phyloP scores from a whole-genome alignment of 2,888 invertebrate species.

The Pristionchus arcanus region DNA sequence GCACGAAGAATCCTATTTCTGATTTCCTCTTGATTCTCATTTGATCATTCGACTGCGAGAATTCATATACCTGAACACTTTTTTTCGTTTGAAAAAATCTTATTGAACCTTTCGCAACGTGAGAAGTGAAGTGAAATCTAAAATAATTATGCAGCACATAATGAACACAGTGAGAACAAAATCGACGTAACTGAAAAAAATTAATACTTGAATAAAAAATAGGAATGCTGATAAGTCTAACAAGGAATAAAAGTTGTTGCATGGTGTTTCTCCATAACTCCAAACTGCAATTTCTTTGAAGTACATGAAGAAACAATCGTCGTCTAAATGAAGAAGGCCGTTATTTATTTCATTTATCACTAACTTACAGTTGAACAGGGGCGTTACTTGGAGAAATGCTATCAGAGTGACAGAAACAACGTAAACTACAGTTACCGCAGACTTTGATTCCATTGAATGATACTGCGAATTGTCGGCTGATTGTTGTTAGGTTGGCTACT shows the following conservation, averaged over 20 bases:
- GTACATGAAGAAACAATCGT: background rate
- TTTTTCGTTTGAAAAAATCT: background rate
- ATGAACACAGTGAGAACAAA: background rate
- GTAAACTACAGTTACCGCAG: background rate
- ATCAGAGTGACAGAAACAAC: background rate
- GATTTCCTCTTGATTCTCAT: background rate
- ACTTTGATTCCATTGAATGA: background rate
- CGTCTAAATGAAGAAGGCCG: background rate
- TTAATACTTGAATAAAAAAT: background rate
- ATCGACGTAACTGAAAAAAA: background rate
- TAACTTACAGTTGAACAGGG: background rate
- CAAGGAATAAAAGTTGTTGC: background rate
- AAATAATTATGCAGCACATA: background rate
- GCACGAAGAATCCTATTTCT: slow-evolving; percentile 2
- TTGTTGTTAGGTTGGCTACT: too few relatives aligned
- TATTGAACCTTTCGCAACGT: background rate
- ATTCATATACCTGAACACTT: background rate
- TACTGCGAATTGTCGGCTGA: background rate
- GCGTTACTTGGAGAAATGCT: background rate
- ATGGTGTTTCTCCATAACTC: background rate
- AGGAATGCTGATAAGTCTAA: background rate
- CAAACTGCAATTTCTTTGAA: slow-evolving; percentile 3
- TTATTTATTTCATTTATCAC: background rate
- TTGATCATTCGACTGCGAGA: background rate
- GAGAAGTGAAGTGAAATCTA: background rate